phyloP scores from a whole-genome alignment of 2,113 vertebrate species.

The Elephantulus edwardii region DNA sequence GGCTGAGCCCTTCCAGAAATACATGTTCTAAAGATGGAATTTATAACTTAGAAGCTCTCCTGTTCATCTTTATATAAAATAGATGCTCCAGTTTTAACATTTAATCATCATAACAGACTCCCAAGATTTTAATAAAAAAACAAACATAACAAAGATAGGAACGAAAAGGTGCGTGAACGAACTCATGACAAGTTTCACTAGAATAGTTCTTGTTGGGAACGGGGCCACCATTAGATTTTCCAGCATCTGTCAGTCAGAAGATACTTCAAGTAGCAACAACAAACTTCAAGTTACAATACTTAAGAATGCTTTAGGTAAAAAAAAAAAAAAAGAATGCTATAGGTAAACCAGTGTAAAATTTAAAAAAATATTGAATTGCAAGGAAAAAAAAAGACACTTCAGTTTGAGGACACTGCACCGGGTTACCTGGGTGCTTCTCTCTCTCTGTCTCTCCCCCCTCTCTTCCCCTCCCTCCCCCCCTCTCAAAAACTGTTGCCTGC shows the following conservation, averaged over 20 bases:
- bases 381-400: constrained; percentile 7
- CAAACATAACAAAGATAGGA: not conserved
- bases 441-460: too few species aligned
- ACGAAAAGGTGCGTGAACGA: not conserved
- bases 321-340: too few species aligned
- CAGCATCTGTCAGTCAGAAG: too few species aligned
- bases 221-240: not conserved
- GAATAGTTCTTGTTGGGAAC: not conserved
- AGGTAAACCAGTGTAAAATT: too few species aligned
- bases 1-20: not conserved
- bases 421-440: not conserved
- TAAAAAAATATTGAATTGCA: too few species aligned
- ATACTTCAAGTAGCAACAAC: too few species aligned
- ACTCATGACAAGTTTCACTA: not conserved
- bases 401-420: not conserved
- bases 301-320: too few species aligned
- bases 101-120: not conserved
- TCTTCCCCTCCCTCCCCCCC: too few species aligned
- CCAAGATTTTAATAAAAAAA: not conserved
- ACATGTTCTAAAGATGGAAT: not conserved
- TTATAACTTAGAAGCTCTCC: not conserved
- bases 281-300: too few species aligned
- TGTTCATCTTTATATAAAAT: not conserved
- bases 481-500: too few species aligned
- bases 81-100: not conserved